These are phyloP conservation scores for Etheostoma perlongum DNA, from an alignment of 2,797 vertebrate species.

Conservation along the genomic window DNA sequence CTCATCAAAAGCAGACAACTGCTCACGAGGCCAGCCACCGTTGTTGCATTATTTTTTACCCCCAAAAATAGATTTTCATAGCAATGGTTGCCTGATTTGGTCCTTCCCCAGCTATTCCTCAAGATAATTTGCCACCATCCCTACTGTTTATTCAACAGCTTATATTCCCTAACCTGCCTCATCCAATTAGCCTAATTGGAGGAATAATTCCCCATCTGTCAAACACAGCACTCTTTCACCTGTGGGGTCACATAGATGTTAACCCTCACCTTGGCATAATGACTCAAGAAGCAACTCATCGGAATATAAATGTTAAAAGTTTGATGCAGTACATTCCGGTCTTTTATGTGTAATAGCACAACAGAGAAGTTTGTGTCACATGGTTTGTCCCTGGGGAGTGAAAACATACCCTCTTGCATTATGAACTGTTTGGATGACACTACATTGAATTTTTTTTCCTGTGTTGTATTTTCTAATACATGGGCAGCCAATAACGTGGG, in stretches of 20 bases:
- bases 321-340: constrained; percentile 36
- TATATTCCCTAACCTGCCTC: constrained; percentile 72
- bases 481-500: constrained; percentile 82
- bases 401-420: constrained; percentile 62
- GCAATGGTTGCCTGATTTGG: constrained; percentile 41
- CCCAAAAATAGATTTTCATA: constrained; percentile 51
- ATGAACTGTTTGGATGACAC: constrained; percentile 78
- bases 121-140: constrained; percentile 50
- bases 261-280: constrained; percentile 66
- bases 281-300: constrained; percentile 49
- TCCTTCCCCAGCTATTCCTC: constrained; percentile 38
- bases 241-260: constrained; percentile 69
- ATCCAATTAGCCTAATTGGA: constrained; percentile 84
- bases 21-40: constrained; percentile 40
- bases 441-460: constrained; percentile 75
- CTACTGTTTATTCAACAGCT: constrained; percentile 59
- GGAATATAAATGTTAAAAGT: constrained; percentile 77
- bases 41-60: constrained; percentile 17
- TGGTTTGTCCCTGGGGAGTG: constrained; percentile 58
- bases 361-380: constrained; percentile 70
- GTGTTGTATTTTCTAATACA: constrained; percentile 83
- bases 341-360: constrained; percentile 58
- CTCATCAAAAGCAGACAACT: constrained; percentile 55
- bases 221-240: constrained; percentile 71
- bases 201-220: constrained; percentile 75